Percentiles rank a stretch among this genome's conserved stretches.
Conservation (phyloP, 2,888 invertebrate genomes). For the Eupithecia pulchellata region DNA sequence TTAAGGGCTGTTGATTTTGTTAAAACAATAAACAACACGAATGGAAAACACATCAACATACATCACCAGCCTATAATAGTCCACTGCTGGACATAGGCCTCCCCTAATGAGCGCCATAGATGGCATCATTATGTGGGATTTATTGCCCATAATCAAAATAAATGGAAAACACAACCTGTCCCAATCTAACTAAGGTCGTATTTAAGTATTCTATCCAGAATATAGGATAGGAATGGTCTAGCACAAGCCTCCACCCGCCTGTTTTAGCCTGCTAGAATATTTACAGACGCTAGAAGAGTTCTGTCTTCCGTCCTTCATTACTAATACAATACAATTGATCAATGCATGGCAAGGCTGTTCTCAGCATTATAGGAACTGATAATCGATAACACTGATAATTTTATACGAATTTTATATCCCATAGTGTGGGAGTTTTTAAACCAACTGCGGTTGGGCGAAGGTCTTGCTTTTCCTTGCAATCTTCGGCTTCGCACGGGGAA, state of each 20-base stretch:
- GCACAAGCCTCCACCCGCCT: neutral
- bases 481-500: too few species aligned
- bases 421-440: neutral
- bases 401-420: neutral
- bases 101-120: too few species aligned
- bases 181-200: neutral
- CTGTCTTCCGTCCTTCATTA: neutral
- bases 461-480: neutral
- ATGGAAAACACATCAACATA: too few species aligned
- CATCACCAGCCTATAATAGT: too few species aligned
- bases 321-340: conserved; percentile 5
- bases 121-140: too few species aligned
- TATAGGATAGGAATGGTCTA: conserved; percentile 19
- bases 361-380: conserved; percentile 3
- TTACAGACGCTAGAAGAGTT: neutral
- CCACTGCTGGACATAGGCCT: too few species aligned
- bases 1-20: too few species aligned
- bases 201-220: conserved; percentile 21
- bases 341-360: conserved; percentile 2
- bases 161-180: neutral
- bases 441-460: neutral
- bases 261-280: conserved; percentile 17
- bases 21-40: too few species aligned
- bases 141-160: too few species aligned
- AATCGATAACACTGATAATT: neutral